phyloP scores from a whole-genome alignment of 2,888 invertebrate genomes.

The Darwinula stevensoni region DNA sequence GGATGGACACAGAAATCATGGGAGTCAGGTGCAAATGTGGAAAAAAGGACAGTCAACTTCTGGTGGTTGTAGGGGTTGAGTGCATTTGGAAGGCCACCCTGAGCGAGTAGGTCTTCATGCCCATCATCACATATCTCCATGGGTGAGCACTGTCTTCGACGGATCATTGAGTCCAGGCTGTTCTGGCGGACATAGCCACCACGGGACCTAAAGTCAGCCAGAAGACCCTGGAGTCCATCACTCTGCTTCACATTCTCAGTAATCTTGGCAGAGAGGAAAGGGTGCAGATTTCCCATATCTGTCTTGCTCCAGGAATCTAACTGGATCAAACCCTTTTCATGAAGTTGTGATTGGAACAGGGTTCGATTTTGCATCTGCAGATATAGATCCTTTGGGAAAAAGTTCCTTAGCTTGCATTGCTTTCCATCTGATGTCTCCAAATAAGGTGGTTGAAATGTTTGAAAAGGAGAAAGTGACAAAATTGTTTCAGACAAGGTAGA shows the following conservation, averaged over 20 bases:
- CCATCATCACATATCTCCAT: not conserved
- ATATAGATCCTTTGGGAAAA: too few relatives aligned
- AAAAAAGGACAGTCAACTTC: conserved; percentile 56
- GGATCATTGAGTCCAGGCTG: conserved; percentile 5
- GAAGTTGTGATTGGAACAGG: too few relatives aligned
- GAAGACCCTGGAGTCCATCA: conserved; percentile 33
- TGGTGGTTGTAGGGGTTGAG: conserved; percentile 56
- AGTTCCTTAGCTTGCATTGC: too few relatives aligned
- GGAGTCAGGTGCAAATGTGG: conserved; percentile 45
- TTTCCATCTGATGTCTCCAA: too few relatives aligned
- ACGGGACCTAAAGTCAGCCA: conserved; percentile 60
- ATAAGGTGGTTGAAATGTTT: too few relatives aligned
- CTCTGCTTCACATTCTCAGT: too few relatives aligned
- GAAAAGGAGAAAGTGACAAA: too few relatives aligned
- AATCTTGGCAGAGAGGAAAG: conserved; percentile 36
- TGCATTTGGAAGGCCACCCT: conserved; percentile 24
- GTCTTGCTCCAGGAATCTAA: conserved; percentile 6
- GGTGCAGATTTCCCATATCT: conserved; percentile 23
- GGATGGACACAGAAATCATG: conserved; percentile 67
- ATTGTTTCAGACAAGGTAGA: too few relatives aligned
- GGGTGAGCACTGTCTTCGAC: not conserved
- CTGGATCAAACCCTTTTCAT: too few relatives aligned
- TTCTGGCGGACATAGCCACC: conserved; percentile 28
- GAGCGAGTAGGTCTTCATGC: conserved; percentile 1
- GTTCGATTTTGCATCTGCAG: too few relatives aligned